These are phyloP conservation scores for Natrix natrix DNA, from an alignment of 2,797 vertebrate species.

Conservation along the genomic window DNA sequence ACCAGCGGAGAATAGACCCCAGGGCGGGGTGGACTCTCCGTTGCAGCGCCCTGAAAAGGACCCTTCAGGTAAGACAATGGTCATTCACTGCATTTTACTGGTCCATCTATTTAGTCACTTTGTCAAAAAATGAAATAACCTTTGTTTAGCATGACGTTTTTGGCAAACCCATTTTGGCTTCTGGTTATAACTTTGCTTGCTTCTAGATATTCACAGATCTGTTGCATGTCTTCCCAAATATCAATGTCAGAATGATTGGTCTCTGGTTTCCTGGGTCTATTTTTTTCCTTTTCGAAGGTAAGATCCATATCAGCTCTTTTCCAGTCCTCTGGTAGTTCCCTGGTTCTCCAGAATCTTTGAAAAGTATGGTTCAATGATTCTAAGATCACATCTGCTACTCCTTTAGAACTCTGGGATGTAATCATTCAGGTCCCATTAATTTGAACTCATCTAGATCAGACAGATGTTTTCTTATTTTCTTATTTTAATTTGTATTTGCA, in stretches of 20 bases:
- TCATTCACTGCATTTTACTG: not conserved
- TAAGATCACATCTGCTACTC: not conserved
- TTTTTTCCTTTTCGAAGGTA: not conserved
- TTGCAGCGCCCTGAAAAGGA: no score
- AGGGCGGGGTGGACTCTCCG: no score
- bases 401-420: not conserved
- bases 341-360: not conserved
- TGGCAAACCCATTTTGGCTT: not conserved
- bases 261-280: not conserved
- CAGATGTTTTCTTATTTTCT: not conserved
- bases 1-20: no score
- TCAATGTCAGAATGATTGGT: not conserved
- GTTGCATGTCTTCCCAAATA: not conserved
- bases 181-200: not conserved
- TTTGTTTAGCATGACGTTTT: not conserved
- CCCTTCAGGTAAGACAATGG: no score
- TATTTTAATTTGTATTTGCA: not conserved
- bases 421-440: not conserved
- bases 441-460: not conserved
- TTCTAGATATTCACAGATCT: not conserved
- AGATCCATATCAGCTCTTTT: not conserved
- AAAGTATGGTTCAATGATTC: not conserved
- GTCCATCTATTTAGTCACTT: not conserved
- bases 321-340: not conserved
- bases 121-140: not conserved